Conservation (phyloP, 1,140 invertebrate genomes). For the Mercenaria mercenaria region DNA sequence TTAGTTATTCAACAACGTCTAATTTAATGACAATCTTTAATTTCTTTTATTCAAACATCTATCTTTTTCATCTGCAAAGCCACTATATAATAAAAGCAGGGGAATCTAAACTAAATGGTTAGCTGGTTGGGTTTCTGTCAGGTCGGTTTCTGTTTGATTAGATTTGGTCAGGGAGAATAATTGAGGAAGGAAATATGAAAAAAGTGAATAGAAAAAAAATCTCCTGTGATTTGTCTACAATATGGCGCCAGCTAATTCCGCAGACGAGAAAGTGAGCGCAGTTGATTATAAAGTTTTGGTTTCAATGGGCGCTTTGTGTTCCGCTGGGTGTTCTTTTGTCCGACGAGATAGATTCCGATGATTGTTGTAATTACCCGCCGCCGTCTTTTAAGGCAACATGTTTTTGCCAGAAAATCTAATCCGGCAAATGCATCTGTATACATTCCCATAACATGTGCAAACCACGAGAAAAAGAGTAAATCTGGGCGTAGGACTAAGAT, state of each 20-base stretch:
- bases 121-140: not conserved
- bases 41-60: no score
- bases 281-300: slow-evolving; percentile 28
- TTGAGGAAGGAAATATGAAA: slow-evolving; percentile 2
- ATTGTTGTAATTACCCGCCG: slow-evolving; percentile 24
- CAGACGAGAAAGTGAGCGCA: slow-evolving; percentile 9
- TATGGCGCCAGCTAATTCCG: slow-evolving; percentile 23
- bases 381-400: slow-evolving; percentile 9
- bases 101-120: slow-evolving; percentile 3
- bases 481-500: no score
- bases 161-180: slow-evolving; percentile 6
- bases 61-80: not conserved
- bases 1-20: no score
- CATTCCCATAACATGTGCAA: not conserved
- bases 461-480: not conserved
- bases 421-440: not conserved
- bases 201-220: slow-evolving; percentile 7
- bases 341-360: slow-evolving; percentile 13
- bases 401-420: slow-evolving; percentile 12
- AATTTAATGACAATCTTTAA: no score
- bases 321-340: not conserved
- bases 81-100: not conserved
- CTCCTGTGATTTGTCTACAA: slow-evolving; percentile 18
- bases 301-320: slow-evolving; percentile 11
- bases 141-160: not conserved